Base-by-base conservation (phyloP, 1,140 invertebrate species). In the Parasteatoda tepidariorum region DNA sequence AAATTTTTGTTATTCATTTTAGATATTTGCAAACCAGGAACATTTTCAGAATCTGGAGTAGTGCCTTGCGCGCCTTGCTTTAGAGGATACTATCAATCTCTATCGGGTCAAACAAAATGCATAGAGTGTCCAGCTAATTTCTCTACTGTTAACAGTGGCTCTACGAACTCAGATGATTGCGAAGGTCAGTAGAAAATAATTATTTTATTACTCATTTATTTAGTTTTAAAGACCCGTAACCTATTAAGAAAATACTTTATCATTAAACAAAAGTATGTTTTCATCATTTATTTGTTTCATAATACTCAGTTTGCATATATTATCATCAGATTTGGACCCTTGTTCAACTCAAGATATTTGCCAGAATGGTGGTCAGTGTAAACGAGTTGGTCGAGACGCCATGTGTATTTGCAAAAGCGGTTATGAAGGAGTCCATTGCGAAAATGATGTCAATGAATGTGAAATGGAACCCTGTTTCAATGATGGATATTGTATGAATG, bases 41-140 rank as follows among this genome's bases (percentile, higher is more conserved):
- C 24, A 18, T 84, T 31, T 33, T 84, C 83, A 0, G 41, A 70
- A 15, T 30, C 34, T 7, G 66, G 83, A 15, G 55, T 76, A 1
- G 92, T 93, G 85, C 92, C 91, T 28, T 99, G 98, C 87, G 89
- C 93, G 15, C 92, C 93, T 4, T 99, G 98, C 88, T 93, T 95
- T 0, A 90, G 94, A 41, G 97, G 97, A 68, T 94, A 93, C 0
- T 99, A 98, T 88, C 97, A 99, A 89, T 96, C 96, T 84, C 94
- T 97, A 89, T 92, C 94, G 3, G 97, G 96, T 3, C 95, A 97
- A 89, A 88, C 94, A 62, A 93, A 94, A 87, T 98, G 97, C 88
- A 94, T 92, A 74, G 90, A 93, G 15, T 99, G 97, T 90, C 96
- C 96, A 9, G 90, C 0, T 6, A 68, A 76, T 54, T 61, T 84